These are phyloP conservation scores for Lobophora halterata DNA, from an alignment of 2,888 invertebrate genomes.

Conservation along the genomic window DNA sequence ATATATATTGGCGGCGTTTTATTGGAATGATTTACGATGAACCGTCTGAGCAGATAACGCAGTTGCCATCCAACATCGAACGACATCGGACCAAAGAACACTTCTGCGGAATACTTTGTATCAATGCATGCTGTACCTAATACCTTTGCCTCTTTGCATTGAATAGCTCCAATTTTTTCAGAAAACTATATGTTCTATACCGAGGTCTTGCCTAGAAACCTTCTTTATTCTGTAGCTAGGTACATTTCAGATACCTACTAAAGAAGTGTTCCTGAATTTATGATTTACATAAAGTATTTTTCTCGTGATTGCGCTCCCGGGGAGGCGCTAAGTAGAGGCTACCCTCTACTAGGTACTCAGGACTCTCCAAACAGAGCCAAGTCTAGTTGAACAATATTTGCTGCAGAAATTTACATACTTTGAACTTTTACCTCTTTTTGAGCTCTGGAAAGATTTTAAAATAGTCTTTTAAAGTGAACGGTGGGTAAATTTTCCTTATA, in stretches of 20 bases:
- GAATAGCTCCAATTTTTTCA: too few species aligned
- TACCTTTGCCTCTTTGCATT: too few species aligned
- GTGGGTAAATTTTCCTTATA: too few species aligned
- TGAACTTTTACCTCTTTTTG: neutral
- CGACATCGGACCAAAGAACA: too few species aligned
- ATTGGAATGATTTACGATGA: constrained; percentile 29
- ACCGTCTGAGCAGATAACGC: constrained; percentile 8
- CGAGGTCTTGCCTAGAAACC: too few species aligned
- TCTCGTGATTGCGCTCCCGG: constrained; percentile 7
- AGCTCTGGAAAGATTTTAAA: constrained; percentile 8
- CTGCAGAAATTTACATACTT: constrained; percentile 14
- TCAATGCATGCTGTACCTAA: constrained; percentile 13
- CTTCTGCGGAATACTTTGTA: constrained; percentile 3
- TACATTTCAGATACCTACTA: neutral
- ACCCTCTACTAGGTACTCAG: too few species aligned
- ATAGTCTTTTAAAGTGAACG: constrained; percentile 5
- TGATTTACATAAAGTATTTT: constrained; percentile 5
- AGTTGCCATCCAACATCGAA: constrained; percentile 17
- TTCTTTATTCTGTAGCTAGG: too few species aligned
- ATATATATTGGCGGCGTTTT: constrained; percentile 25
- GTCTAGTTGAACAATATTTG: constrained; percentile 13
- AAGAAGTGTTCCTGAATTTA: neutral
- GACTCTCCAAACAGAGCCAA: constrained; percentile 10
- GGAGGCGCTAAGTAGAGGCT: constrained; percentile 8
- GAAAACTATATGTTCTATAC: too few species aligned